Base-by-base conservation (phyloP, 2,113 vertebrate species). In the Rafetus swinhoei region DNA sequence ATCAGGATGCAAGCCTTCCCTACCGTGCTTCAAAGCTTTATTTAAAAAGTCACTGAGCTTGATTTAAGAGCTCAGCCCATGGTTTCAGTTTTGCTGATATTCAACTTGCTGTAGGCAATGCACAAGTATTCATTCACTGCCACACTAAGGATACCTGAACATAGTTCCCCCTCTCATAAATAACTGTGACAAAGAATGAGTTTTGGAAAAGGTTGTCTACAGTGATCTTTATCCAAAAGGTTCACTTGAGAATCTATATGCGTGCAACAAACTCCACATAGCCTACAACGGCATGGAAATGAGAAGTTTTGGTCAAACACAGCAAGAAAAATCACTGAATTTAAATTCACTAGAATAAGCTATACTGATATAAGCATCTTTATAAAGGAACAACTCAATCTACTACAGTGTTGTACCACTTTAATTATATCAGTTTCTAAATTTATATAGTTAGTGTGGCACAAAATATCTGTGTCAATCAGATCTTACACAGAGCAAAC, bases 21-120 rank as follows among this genome's bases (percentile, higher is more conserved):
- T 27, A 65, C 60, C 56, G 65, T 80, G 97, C 90, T 95, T 95
- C 95, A 95, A 91, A 92, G 45, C 35, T 77, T 80, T 50, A 81
- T 59, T 93, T 50, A 82, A 79, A 86, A 32, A 16, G 24, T 25
- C 27, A 14, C 29, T 29, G 21, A 60, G 85, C 35, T 92, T 79
- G 60, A 92, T 80, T 83, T 29, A 72, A 56, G 45, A 50, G 74
- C 12, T 77, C 74, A 50, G 45, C 74, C 74, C 39, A 15, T 19
- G 0, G 0, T 76, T 90, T 90, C 53, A 27, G 90, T 90, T 89
- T 54, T 79, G 84, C 65, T 59, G 86, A 65, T 15, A n/a, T 32
- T 18, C 65, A 35, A 5, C 32, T 69, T 69, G 65, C 8, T 69
- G 32, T 1, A 9, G 7, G 84, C 0, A 1, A 72, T 65, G 74